Evolutionary conservation across 2,888 invertebrate genomes (phyloP), one percentile per base, ranked within the genome.

Genomic region (Phyllotreta cruciferae): DNA sequence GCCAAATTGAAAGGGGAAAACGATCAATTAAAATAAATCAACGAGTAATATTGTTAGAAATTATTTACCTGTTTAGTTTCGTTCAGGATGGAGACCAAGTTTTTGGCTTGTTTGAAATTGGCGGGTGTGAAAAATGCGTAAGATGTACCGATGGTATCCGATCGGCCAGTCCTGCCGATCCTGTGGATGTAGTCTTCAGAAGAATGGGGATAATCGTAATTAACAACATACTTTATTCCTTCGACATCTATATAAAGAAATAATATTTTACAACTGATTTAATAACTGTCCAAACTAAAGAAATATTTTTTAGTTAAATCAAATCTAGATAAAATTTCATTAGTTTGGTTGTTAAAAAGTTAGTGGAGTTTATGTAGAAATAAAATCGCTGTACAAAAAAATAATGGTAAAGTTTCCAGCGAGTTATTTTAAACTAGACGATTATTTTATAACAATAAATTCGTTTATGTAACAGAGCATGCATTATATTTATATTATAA

Each of bases 141-240:
- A 45, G 96, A 95, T 66, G 95, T 96, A 72, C 94, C 95, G 73
- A 91, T 93, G 73, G 90, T 87, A 79, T 92, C 89, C 45, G 91
- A 91, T 56, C 96, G 88, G 56, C 94, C 96, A 44, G 96, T 96
- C 75, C 96, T 89, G 63, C 96, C 96, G 81, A 96, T 97, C 68
- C 96, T 90, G 83, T 96, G 96, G 76, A 96, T 94, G 81, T 96
- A 96, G 83, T 96, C 96, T 82, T 97, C 96, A 60, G 94, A 94
- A 64, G 93, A 94, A 82, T 93, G 93, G 61, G 96, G 96, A 83
- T 95, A 97, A 84, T 96, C 96, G 85, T 91, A 96, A 85, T 96
- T 97, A 80, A 96, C 93, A 71, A 97, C 96, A 84, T 91, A 95
- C 84, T 94, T 95, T 77, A 97, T 94, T 79, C 96, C 96, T 81